Conservation (phyloP, 2,113 vertebrate species). For the Petroica traversi region DNA sequence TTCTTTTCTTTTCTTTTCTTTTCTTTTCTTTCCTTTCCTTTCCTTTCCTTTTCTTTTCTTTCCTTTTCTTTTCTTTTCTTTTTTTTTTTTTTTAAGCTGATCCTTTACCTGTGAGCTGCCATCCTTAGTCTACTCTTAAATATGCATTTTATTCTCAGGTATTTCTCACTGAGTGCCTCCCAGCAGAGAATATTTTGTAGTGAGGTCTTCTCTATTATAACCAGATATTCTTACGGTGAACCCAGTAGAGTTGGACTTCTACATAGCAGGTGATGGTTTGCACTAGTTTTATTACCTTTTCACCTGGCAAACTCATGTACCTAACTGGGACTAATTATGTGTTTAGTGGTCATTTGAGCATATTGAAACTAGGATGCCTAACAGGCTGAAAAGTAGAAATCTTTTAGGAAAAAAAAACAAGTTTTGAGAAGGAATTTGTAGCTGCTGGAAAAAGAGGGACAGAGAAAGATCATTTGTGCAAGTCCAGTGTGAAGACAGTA, state of each 20-base stretch:
- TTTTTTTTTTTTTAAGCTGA: neutral
- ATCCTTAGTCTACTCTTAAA: neutral
- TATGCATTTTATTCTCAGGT: neutral
- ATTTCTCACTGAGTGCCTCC: neutral
- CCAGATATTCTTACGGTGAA: neutral
- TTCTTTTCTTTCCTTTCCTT: no score
- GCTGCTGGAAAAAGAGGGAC: neutral
- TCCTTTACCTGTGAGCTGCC: neutral
- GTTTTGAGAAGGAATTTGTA: neutral
- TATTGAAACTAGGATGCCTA: neutral
- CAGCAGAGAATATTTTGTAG: neutral
- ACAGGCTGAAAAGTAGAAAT: neutral
- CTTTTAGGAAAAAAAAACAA: neutral
- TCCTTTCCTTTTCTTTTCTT: no score
- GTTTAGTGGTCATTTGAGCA: neutral
- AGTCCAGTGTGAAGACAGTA: neutral
- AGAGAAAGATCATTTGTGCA: neutral
- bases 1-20: no score
- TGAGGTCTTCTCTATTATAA: neutral
- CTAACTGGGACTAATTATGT: neutral
- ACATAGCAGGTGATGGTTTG: neutral
- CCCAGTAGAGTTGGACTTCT: neutral
- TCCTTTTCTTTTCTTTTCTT: no score
- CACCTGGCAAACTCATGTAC: neutral
- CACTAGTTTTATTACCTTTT: neutral